These are phyloP conservation scores for Planococcus citri DNA, from an alignment of 1,140 invertebrate species.

Conservation along the genomic window DNA sequence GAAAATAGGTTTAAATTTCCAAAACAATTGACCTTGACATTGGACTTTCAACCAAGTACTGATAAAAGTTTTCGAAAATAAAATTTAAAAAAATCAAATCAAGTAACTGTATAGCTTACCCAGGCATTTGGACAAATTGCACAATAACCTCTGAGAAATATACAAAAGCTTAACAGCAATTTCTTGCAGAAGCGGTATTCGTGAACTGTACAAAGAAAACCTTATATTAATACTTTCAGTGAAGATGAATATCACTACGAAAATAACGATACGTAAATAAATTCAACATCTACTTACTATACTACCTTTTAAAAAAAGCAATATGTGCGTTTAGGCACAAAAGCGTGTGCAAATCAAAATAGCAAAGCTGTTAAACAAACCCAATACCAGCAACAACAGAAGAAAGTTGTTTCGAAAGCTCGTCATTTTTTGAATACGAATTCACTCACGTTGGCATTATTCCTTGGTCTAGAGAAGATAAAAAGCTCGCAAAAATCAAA, in stretches of 20 bases:
- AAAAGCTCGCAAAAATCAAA: too few species aligned
- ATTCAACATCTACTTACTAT: background rate
- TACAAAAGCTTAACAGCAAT: background rate
- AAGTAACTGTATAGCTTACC: background rate
- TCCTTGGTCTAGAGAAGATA: too few species aligned
- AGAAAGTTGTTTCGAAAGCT: too few species aligned
- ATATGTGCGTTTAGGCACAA: background rate
- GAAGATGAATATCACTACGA: background rate
- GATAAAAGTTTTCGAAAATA: background rate
- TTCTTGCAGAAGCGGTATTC: background rate
- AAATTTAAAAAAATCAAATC: background rate
- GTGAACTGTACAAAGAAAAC: constrained; percentile 3
- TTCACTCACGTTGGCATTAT: too few species aligned
- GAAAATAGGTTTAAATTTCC: background rate
- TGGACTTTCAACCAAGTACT: background rate
- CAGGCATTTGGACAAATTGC: background rate
- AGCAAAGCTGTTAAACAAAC: too few species aligned
- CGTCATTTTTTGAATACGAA: too few species aligned
- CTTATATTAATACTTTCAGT: background rate
- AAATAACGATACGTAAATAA: background rate
- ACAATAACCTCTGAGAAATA: background rate
- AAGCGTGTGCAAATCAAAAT: background rate
- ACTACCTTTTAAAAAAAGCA: background rate
- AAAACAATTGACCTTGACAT: background rate
- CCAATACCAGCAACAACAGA: too few species aligned